These are phyloP conservation scores for Upupa epops DNA, from an alignment of 2,113 vertebrate species.

Conservation along the genomic window DNA sequence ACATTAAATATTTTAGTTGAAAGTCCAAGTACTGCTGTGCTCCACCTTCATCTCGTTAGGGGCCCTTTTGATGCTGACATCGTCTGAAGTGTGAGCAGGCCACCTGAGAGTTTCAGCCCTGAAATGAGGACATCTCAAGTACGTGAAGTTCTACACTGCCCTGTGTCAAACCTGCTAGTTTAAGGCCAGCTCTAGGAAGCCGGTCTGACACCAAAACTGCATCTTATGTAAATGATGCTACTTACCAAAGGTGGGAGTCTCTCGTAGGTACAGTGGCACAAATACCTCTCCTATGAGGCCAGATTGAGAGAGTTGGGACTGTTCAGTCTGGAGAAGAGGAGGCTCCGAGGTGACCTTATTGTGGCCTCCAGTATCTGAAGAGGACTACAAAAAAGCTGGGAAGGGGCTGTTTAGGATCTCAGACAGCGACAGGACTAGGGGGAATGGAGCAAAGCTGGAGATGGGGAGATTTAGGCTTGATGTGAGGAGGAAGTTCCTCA, in stretches of 20 bases:
- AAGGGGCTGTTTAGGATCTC: no score
- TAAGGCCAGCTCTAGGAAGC: background rate
- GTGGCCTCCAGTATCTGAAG: no score
- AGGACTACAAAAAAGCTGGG: no score
- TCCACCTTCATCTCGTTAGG: background rate
- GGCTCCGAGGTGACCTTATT: no score
- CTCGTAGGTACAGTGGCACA: background rate
- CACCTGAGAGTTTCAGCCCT: background rate
- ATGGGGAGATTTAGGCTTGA: no score
- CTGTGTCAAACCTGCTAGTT: background rate
- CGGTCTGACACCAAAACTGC: fast-evolving
- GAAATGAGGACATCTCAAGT: background rate
- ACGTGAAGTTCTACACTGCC: background rate
- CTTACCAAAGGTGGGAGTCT: background rate
- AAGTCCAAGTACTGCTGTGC: background rate
- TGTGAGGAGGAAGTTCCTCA: no score
- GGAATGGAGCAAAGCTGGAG: no score
- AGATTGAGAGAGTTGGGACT: no score
- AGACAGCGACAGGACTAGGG: no score
- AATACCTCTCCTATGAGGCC: no score
- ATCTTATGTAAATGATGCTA: background rate
- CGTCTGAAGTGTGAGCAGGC: fast-evolving
- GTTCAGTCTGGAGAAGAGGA: no score
- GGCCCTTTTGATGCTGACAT: fast-evolving
- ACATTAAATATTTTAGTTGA: background rate